phyloP scores from a whole-genome alignment of 2,113 vertebrate genomes.

The Capricornis sumatraensis region DNA sequence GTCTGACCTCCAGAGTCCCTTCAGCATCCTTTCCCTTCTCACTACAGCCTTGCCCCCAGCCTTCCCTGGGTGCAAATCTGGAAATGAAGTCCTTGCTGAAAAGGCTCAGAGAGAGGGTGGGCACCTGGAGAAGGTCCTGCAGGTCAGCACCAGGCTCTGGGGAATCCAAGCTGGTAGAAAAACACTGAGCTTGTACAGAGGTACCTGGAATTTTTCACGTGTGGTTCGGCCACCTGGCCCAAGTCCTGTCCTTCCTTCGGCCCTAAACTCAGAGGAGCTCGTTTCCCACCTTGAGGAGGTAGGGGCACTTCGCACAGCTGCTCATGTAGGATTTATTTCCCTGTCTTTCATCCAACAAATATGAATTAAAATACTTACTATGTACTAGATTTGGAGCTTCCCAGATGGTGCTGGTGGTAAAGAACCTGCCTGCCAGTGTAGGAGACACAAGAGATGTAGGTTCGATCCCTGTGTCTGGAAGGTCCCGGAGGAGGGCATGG shows the following conservation, averaged over 20 bases:
- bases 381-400: background rate
- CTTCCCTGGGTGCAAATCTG: background rate
- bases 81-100: no score
- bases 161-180: background rate
- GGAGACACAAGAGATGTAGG: background rate
- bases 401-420: background rate
- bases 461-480: background rate
- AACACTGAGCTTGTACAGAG: background rate
- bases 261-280: background rate
- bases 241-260: background rate
- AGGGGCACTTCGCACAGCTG: background rate
- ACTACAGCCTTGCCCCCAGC: background rate
- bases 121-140: background rate
- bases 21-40: background rate
- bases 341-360: background rate
- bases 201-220: background rate
- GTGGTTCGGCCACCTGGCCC: no score
- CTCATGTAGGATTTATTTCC: background rate
- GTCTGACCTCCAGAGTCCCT: background rate
- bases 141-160: background rate
- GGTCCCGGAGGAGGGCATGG: background rate
- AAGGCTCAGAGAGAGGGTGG: background rate
- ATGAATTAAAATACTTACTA: background rate
- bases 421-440: background rate
- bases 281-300: background rate